Conservation (phyloP, 2,888 invertebrate species). For the Crossocerus cetratus region DNA sequence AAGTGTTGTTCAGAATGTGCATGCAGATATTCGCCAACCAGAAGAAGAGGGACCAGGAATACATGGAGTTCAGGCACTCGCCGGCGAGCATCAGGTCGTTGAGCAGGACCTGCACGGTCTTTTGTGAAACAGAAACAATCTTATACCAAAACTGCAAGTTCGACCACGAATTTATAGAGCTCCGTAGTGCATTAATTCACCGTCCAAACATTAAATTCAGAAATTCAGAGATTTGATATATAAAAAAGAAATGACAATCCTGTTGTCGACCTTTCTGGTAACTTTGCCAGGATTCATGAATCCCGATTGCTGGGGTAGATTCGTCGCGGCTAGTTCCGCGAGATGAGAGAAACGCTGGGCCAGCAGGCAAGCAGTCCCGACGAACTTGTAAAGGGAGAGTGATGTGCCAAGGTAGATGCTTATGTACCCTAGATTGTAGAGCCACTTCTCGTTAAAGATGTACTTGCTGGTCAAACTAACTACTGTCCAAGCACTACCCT, state of each 20-base stretch:
- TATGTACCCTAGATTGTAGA: constrained; percentile 64
- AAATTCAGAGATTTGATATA: too few species aligned
- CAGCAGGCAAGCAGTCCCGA: constrained; percentile 62
- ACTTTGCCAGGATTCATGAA: background rate
- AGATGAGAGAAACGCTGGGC: constrained; percentile 69
- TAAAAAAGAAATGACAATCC: too few species aligned
- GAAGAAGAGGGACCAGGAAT: constrained; percentile 64
- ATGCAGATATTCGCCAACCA: constrained; percentile 68
- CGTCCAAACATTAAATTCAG: too few species aligned
- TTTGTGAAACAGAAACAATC: background rate
- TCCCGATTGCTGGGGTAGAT: constrained; percentile 30
- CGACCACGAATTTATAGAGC: too few species aligned
- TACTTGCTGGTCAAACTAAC: constrained; percentile 65
- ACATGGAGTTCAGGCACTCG: constrained; percentile 61
- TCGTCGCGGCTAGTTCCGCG: constrained; percentile 60
- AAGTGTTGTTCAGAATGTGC: constrained; percentile 66
- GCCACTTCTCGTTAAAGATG: constrained; percentile 64
- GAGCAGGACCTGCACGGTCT: constrained; percentile 67
- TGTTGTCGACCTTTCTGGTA: constrained; percentile 35
- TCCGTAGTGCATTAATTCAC: too few species aligned
- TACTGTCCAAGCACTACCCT: constrained; percentile 53
- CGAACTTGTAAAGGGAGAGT: constrained; percentile 63
- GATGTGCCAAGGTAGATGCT: constrained; percentile 62
- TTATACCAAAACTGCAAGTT: too few species aligned
- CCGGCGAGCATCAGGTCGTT: constrained; percentile 63